phyloP scores from a whole-genome alignment of 2,888 invertebrate species.

The Ypsolopha sequella region DNA sequence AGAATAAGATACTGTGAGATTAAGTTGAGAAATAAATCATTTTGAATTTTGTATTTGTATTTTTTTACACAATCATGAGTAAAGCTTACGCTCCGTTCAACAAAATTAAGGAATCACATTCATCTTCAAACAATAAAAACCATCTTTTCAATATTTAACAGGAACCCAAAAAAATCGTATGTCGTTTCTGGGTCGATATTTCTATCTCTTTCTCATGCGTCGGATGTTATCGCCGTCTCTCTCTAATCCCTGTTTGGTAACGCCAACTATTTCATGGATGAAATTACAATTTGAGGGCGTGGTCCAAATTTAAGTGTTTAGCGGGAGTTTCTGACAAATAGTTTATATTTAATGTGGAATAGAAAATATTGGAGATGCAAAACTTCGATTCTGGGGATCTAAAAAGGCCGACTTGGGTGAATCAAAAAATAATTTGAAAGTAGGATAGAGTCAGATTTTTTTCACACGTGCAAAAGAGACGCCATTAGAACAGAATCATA shows the following conservation, averaged over 20 bases:
- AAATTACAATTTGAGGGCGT: conserved; percentile 46
- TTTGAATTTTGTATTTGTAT: too few relatives aligned
- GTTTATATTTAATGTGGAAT: not conserved
- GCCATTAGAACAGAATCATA: too few relatives aligned
- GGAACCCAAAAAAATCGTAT: conserved; percentile 6
- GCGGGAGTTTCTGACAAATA: conserved; percentile 11
- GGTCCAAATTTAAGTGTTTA: conserved; percentile 18
- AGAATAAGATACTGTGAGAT: too few relatives aligned
- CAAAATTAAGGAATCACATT: conserved; percentile 7
- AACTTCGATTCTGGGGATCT: not conserved
- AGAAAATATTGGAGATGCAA: not conserved
- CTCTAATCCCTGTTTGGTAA: conserved; percentile 70
- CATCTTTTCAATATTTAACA: not conserved
- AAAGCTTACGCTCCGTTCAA: not conserved
- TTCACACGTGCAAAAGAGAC: too few relatives aligned
- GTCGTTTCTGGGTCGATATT: conserved; percentile 3
- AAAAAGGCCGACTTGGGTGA: not conserved
- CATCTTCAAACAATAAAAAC: not conserved
- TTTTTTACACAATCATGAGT: too few relatives aligned
- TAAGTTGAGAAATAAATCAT: too few relatives aligned
- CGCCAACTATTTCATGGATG: conserved; percentile 71
- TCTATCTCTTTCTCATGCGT: conserved; percentile 27
- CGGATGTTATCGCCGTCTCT: conserved; percentile 25
- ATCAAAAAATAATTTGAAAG: too few relatives aligned
- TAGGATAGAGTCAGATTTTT: too few relatives aligned